Conservation (phyloP, 2,888 invertebrate species). For the Autographa pulchrina region DNA sequence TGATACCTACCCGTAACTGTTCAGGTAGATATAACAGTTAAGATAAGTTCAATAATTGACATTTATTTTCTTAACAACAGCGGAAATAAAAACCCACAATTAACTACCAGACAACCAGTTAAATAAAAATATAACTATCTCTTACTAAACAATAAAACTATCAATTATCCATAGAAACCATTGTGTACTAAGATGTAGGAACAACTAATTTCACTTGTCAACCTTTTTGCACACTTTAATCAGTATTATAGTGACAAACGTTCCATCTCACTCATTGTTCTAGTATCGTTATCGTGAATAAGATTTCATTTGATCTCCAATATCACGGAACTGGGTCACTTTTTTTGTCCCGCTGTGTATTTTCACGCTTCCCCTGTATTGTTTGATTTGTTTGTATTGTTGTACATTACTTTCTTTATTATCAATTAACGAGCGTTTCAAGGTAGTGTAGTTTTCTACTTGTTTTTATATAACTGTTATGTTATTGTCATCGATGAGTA, state of each 20-base stretch:
- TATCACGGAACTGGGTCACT: constrained; percentile 51
- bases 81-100: constrained; percentile 2
- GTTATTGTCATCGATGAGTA: background rate
- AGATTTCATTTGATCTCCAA: constrained; percentile 56
- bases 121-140: background rate
- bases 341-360: constrained; percentile 50
- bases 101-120: background rate
- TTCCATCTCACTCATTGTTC: constrained; percentile 54
- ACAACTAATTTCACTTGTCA: constrained; percentile 48
- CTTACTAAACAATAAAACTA: background rate
- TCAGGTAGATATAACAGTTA: background rate
- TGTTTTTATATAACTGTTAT: background rate
- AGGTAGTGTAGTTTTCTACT: background rate
- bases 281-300: constrained; percentile 40
- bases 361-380: constrained; percentile 33
- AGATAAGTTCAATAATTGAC: background rate
- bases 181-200: constrained; percentile 43
- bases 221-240: constrained; percentile 44
- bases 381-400: constrained; percentile 24
- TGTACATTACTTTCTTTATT: constrained; percentile 33
- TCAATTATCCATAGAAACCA: constrained; percentile 37
- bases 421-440: constrained; percentile 23
- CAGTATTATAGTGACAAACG: constrained; percentile 31
- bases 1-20: background rate
- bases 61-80: background rate